Conservation (phyloP, 2,797 vertebrate species). For the Mormyrus proboscirostris region DNA sequence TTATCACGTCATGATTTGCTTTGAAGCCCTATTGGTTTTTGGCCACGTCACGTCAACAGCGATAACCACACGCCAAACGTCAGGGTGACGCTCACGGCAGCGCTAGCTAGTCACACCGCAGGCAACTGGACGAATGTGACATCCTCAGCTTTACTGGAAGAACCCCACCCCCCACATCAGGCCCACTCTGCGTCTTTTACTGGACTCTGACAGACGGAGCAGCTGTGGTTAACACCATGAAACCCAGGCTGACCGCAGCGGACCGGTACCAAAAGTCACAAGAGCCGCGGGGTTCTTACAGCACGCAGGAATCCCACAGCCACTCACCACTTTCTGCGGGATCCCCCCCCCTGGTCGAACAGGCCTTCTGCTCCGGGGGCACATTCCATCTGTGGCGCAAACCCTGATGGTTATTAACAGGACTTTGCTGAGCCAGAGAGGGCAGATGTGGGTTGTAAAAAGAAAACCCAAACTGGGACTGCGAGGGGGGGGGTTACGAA, state of each 20-base stretch:
- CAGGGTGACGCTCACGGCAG: background rate
- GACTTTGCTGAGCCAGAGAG: background rate
- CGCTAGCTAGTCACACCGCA: background rate
- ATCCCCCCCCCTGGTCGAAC: background rate
- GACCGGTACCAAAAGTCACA: background rate
- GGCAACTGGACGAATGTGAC: background rate
- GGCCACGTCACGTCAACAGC: background rate
- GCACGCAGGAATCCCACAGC: constrained; percentile 17
- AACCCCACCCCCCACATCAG: background rate
- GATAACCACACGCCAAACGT: background rate
- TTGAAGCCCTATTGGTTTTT: background rate
- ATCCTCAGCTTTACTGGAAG: background rate
- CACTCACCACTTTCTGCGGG: constrained; percentile 8
- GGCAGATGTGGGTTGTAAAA: constrained; percentile 6
- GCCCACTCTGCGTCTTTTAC: background rate
- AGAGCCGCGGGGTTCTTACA: background rate
- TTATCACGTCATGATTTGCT: background rate
- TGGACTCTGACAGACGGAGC: background rate
- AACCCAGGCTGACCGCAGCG: background rate
- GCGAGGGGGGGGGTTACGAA: background rate
- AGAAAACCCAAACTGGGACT: background rate
- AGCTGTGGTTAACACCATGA: constrained; percentile 1
- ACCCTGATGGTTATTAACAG: background rate
- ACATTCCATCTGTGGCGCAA: background rate
- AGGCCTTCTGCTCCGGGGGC: background rate